These are phyloP conservation scores for Pandion haliaetus DNA, from an alignment of 2,113 vertebrate genomes.

Conservation along the genomic window DNA sequence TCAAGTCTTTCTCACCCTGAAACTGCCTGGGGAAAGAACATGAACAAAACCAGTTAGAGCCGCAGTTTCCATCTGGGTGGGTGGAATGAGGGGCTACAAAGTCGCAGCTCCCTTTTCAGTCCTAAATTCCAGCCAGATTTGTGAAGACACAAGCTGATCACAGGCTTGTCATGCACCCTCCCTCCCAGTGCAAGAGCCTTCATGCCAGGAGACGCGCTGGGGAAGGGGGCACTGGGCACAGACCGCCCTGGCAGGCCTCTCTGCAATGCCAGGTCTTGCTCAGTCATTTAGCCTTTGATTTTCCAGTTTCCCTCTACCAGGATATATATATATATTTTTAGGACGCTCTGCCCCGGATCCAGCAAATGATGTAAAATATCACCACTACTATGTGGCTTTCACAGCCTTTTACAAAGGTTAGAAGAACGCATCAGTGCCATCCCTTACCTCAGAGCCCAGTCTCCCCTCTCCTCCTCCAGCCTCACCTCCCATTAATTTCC, in stretches of 20 bases:
- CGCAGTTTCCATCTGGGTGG: background rate
- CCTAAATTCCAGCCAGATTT: background rate
- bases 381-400: background rate
- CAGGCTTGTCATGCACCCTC: fast-evolving
- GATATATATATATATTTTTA: background rate
- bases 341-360: background rate
- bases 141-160: background rate
- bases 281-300: background rate
- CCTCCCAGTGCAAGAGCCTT: background rate
- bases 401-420: background rate
- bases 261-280: background rate
- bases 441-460: background rate
- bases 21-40: background rate
- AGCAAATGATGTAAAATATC: background rate
- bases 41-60: background rate
- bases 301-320: background rate
- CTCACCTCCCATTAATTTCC: background rate
- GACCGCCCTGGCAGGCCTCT: background rate
- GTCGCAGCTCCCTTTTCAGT: background rate
- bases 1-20: background rate
- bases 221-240: background rate
- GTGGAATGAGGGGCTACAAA: background rate
- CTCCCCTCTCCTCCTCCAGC: background rate
- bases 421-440: background rate
- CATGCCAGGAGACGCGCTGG: background rate